Base-by-base conservation (phyloP, 2,797 vertebrate genomes). In the Hydrocynus forskahlii region DNA sequence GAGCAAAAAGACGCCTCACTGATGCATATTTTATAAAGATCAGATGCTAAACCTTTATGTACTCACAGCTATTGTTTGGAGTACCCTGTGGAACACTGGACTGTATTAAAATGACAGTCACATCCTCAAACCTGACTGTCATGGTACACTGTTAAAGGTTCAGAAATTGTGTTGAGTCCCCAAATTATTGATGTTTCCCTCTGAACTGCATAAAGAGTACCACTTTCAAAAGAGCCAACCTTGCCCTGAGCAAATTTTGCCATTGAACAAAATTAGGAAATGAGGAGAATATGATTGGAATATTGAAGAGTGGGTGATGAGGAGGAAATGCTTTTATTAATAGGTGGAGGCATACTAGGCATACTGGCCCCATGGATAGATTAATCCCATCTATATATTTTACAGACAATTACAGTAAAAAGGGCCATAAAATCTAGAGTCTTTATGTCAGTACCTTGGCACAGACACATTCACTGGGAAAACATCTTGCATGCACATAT, bases 171-270 rank as follows among this genome's bases (percentile, higher is more conserved):
- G 52, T 78, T 17, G 55, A 80, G 74, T 82, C 78, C 75, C 74
- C 13, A 66, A 84, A 68, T 86, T 25, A 82, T 62, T 63, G 75
- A 50, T 80, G 57, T 77, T 84, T 70, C 60, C 50, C 64, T 80
- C 59, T 80, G 79, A 82, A 87, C 86, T 80, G 64, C 50, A 81
- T 82, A 83, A 85, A 87, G 73, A 64, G 76, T 75, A 80, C 35
- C 48, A 45, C 72, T 81, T 85, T 84, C 79, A 82, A 87, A 85
- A 83, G 83, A 80, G 72, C 54, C 71, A 78, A 70, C 83, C 81
- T 87, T 87, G 84, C 86, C 84, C 71, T 74, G 75, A 87, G 86
- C 86, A 71, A 83, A 77, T 78, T 69, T 76, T 52, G 76, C 50
- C 77, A 83, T 80, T 63, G 73, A 83, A 75, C 64, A 64, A 85